Conservation (phyloP, 2,113 vertebrate species). For the Serilophus lunatus region DNA sequence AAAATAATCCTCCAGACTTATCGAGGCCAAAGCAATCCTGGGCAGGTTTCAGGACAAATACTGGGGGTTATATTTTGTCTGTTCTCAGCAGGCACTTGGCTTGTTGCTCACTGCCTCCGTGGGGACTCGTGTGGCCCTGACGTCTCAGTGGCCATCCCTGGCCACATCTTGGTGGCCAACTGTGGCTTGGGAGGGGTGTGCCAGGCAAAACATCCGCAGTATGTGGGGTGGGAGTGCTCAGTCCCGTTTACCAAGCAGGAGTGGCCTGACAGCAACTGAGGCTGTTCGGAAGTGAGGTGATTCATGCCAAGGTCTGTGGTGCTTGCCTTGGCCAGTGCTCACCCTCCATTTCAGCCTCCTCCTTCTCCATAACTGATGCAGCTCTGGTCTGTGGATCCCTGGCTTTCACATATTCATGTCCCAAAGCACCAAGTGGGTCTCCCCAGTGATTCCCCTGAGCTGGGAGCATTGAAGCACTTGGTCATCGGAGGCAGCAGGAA, state of each 20-base stretch:
- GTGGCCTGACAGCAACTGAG: background rate
- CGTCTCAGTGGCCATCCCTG: background rate
- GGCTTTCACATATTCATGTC: fast-evolving
- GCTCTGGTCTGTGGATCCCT: background rate
- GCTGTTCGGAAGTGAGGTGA: background rate
- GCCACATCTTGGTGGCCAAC: background rate
- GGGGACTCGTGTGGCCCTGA: fast-evolving
- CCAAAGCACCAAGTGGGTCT: background rate
- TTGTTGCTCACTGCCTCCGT: fast-evolving
- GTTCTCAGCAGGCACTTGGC: background rate
- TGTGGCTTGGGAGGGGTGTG: background rate
- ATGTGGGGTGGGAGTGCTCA: fast-evolving
- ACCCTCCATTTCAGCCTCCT: background rate
- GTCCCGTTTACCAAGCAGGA: background rate
- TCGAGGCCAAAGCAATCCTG: background rate
- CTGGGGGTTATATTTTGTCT: background rate
- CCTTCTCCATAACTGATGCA: fast-evolving
- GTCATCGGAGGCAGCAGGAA: background rate
- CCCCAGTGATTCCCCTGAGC: background rate
- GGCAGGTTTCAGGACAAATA: constrained; percentile 29
- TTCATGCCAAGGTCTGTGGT: background rate
- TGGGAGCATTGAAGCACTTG: background rate
- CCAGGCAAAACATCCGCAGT: background rate
- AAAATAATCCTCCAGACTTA: constrained; percentile 11
- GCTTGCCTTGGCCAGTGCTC: fast-evolving